Evolutionary conservation across 2,113 vertebrate species (phyloP), one percentile per base, ranked within the genome.

Genomic region (Tringa solitaria): DNA sequence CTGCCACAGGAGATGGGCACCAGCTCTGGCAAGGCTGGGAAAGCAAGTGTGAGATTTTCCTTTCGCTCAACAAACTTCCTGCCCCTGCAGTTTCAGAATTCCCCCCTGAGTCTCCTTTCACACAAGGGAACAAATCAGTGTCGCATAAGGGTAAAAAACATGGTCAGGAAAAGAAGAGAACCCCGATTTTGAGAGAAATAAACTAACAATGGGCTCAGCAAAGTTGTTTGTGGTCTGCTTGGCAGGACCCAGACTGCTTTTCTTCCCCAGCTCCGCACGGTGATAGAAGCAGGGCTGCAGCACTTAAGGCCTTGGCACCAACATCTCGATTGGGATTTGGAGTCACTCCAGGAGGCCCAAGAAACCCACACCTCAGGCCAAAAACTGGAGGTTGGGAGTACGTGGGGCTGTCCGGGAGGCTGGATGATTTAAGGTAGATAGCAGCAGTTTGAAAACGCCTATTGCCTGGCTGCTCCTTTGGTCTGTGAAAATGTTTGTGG

Each of bases 391-490:
- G 51, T 67, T 79, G 84, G 74, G 91, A 95, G 86, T 77, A 33
- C 37, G 22, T 3, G 6, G 59, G 28, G 50, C 84, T 93, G 78
- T 53, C 87, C 77, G 69, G 50, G 56, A 88, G 65, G 67, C 50
- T 70, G 89, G 73, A 89, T 89, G 90, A 93, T 96, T 97, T 96
- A 96, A 96, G 89, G 92, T 93, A 95, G 84, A 87, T 82, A 96
- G 65, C 77, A 93, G 65, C 54, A 68, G 57, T 82, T 73, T 84
- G 88, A 89, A 91, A 95, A 76, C 0, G 12, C 28, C 73, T 87
- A 72, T 85, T 89, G 77, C 81, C 65, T 94, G 91, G 84, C 74
- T 95, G 16, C 53, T 60, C 53, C 80, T 92, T 79, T 89, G 41
- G 57, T n/a, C n/a, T 84, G 53, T 43, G 53, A 76, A 89, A 91